Percentiles rank a stretch among this genome's conserved stretches.
phyloP scores from a whole-genome alignment of 2,113 vertebrate genomes.

The Stomatorhinus ivindoensis region DNA sequence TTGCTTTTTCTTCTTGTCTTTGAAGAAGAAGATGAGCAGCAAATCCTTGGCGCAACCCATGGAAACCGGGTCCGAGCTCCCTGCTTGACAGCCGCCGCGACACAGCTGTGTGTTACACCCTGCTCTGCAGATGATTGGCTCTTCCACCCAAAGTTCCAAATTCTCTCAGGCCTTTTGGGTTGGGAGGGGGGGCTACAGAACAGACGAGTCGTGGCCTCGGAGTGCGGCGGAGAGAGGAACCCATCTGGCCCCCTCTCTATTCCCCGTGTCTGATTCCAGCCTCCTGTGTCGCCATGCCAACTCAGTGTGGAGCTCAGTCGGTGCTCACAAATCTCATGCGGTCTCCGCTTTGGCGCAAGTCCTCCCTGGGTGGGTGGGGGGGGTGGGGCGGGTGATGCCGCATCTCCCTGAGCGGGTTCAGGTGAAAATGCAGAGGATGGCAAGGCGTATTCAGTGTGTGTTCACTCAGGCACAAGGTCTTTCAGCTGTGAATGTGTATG shows the following conservation, averaged over 20 bases:
- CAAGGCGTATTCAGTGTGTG: background rate
- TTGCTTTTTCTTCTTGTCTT: background rate
- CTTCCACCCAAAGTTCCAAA: background rate
- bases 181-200: background rate
- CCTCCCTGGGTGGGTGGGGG: background rate
- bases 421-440: background rate
- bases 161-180: constrained; percentile 7
- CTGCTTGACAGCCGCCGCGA: background rate
- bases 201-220: background rate
- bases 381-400: background rate
- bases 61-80: background rate
- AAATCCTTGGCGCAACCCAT: background rate
- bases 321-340: background rate
- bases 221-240: background rate
- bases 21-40: background rate
- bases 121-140: background rate
- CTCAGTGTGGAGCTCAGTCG: background rate
- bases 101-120: background rate
- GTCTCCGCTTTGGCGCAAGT: background rate
- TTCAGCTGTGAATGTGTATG: background rate
- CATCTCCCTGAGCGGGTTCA: background rate
- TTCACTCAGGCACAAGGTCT: background rate
- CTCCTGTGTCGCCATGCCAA: constrained; percentile 15
- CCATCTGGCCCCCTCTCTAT: background rate
- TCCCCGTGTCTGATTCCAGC: constrained; percentile 1